Percentiles rank a stretch among this genome's conserved stretches.
Conservation (phyloP, 2,113 vertebrate genomes). For the Mastomys coucha region DNA sequence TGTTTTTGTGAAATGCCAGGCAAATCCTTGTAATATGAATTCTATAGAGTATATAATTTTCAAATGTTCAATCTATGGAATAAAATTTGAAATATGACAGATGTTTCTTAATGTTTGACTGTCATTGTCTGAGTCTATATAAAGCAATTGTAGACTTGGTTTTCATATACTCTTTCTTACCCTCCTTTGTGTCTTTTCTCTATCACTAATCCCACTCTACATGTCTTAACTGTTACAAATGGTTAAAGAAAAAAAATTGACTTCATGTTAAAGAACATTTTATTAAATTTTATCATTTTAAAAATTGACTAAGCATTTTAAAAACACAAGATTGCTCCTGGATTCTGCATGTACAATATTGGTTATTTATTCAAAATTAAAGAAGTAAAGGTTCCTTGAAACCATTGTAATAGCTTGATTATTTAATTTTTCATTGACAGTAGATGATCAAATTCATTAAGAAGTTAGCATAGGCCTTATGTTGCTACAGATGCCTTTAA, state of each 20-base stretch:
- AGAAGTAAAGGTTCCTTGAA: not conserved
- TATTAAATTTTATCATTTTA: not conserved
- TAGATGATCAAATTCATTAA: not conserved
- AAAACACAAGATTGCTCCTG: not conserved
- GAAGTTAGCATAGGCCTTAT: not conserved
- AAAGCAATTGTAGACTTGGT: not conserved
- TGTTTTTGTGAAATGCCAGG: not conserved
- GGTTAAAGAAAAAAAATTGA: not conserved
- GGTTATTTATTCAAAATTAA: not conserved
- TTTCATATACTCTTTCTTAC: not conserved
- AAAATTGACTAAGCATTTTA: not conserved
- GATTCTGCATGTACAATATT: not conserved
- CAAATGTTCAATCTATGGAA: not conserved
- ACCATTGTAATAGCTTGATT: not conserved
- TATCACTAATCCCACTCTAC: not conserved
- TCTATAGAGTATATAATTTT: not conserved
- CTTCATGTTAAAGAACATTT: not conserved
- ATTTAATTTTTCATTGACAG: not conserved
- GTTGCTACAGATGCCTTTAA: not conserved
- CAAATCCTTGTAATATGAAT: not conserved
- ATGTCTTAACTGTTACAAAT: not conserved
- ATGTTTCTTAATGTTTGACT: slow-evolving; percentile 5
- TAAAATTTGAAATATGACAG: slow-evolving; percentile 43
- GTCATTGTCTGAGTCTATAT: not conserved
- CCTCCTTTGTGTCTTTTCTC: not conserved